Evolutionary conservation across 2,888 invertebrate species (phyloP).

Genomic region (Eurytoma californica): DNA sequence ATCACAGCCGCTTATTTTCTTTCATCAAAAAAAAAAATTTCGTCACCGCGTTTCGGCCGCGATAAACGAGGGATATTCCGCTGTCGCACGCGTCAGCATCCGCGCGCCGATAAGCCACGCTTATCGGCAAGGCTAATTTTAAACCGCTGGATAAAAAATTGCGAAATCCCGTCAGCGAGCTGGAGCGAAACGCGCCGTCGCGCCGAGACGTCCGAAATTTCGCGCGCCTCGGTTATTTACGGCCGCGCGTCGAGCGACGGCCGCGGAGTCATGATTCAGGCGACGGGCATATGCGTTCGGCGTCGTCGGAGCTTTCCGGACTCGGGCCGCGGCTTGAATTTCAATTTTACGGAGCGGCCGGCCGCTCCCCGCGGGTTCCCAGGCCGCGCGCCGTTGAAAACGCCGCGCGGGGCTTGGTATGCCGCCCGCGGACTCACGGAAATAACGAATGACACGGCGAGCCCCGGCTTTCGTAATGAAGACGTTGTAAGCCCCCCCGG

Average conservation of each 20-base stretch:
- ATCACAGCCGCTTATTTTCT: no score
- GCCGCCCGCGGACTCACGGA: neutral
- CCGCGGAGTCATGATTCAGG: slow-evolving; percentile 19
- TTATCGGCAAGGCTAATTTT: slow-evolving; percentile 28
- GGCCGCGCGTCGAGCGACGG: neutral
- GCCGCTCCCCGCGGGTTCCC: neutral
- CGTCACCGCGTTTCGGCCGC: neutral
- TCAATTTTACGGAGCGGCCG: slow-evolving; percentile 18
- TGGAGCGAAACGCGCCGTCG: no score
- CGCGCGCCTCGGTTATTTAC: neutral
- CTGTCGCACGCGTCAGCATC: no score
- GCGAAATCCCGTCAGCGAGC: neutral
- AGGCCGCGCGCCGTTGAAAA: neutral
- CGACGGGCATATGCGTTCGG: slow-evolving; percentile 2
- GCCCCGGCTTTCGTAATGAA: neutral
- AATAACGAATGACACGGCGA: slow-evolving; percentile 2
- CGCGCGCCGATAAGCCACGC: neutral
- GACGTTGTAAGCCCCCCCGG: neutral
- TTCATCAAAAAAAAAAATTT: neutral
- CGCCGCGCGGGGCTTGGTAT: neutral
- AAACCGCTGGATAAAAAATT: neutral
- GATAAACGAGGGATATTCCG: no score
- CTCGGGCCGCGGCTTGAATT: slow-evolving; percentile 22
- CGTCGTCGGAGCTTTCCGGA: neutral
- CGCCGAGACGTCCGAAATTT: neutral